Evolutionary conservation across 2,797 vertebrate genomes (phyloP).

Genomic region (Rhinogobio ventralis): DNA sequence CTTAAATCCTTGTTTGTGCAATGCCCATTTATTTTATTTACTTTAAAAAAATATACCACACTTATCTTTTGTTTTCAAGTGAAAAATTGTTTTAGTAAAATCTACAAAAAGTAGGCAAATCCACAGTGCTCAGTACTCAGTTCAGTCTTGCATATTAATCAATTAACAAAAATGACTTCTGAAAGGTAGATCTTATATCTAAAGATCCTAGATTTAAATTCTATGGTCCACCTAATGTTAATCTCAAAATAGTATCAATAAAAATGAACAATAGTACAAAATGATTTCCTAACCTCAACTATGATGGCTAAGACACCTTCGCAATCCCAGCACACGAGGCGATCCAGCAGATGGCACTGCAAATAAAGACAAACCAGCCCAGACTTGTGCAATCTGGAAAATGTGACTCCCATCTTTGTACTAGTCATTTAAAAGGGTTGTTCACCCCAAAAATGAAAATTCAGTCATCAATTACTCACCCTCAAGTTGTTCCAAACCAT

Average conservation of each 20-base stretch:
- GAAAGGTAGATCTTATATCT: not conserved
- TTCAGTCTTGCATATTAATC: not conserved
- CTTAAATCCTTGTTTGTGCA: not conserved
- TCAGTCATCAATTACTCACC: too few species aligned
- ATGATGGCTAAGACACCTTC: not conserved
- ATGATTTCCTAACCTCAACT: not conserved
- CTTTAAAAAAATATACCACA: not conserved
- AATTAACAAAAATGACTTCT: not conserved
- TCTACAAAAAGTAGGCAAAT: not conserved
- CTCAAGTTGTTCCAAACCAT: not conserved
- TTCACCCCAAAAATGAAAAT: too few species aligned
- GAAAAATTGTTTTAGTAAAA: not conserved
- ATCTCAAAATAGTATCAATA: not conserved
- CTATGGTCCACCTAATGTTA: not conserved
- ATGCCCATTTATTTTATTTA: not conserved
- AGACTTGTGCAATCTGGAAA: not conserved
- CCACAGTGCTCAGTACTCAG: not conserved
- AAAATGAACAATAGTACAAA: not conserved
- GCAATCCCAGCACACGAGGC: not conserved
- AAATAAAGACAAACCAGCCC: not conserved
- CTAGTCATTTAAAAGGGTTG: not conserved
- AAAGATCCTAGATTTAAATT: not conserved
- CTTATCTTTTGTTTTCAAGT: too few species aligned
- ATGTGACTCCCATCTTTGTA: not conserved
- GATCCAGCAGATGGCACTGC: constrained; percentile 43